Evolutionary conservation across 2,888 invertebrate genomes (phyloP), one percentile per base, ranked within the genome.

Genomic region (Euproctis similis): DNA sequence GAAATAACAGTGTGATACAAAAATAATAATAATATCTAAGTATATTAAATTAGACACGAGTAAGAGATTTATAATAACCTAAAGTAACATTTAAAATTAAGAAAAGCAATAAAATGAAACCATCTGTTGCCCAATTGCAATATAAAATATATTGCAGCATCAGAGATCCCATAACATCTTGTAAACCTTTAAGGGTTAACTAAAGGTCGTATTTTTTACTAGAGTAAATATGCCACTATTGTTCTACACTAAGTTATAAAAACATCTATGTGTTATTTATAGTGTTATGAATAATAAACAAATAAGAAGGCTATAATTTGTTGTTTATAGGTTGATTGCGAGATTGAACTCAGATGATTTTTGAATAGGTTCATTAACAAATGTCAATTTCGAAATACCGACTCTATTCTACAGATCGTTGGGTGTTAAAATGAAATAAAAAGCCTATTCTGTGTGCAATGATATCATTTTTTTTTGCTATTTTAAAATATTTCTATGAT

Each of bases 151-250:
- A 62, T 53, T 54, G 58, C 59, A 54, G 24, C 45, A 41, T 24
- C 13, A 32, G 20, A 23, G 12, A 25, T 47, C 53, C 59, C 60
- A 62, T 46, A 58, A 49, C 34, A 26, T 34, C 47, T 61, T 64
- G 53, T 62, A 62, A 63, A 62, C 54, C 49, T 49, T 49, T n/a
- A 49, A 57, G 56, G 64, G 60, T 57, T 53, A 56, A 53, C 50
- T 42, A 46, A 53, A 46, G 59, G 46, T 41, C 28, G 24, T 47
- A 39, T 48, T 35, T 36, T n/a, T n/a, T n/a, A n/a, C n/a, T n/a
- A n/a, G n/a, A n/a, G n/a, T n/a, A n/a, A n/a, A n/a, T 12, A 44
- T 44, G 42, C 43, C 32, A 40, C 34, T 36, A 29, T 51, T 33
- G 20, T 24, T 26, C 10, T 50, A 49, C 46, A 34, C 32, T 31